phyloP scores from a whole-genome alignment of 2,113 vertebrate species.

The Festucalex cinctus region DNA sequence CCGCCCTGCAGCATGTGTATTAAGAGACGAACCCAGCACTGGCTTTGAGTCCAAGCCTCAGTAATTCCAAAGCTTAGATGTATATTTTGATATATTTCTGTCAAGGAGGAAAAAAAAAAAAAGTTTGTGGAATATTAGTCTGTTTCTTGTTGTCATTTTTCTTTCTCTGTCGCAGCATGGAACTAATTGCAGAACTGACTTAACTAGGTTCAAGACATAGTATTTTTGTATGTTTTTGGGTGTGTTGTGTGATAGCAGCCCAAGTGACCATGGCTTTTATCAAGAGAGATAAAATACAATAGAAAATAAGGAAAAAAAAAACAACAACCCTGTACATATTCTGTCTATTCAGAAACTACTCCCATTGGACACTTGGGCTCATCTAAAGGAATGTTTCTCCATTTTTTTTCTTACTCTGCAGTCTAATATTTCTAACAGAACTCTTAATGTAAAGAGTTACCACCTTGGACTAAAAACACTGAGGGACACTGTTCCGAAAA shows the following conservation, averaged over 20 bases:
- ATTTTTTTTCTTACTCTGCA: constrained; percentile 53
- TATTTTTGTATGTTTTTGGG: constrained; percentile 99
- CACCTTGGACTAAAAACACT: constrained; percentile 58
- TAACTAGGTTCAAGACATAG: constrained; percentile 97
- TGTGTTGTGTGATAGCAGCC: constrained; percentile 97
- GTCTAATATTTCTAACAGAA: constrained; percentile 54
- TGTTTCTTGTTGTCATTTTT: constrained; percentile 90
- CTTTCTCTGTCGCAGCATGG: constrained; percentile 96
- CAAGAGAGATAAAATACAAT: constrained; percentile 32
- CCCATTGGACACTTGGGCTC: constrained; percentile 74
- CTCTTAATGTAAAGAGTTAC: constrained; percentile 58
- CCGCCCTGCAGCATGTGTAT: constrained; percentile 94
- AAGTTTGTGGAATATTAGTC: constrained; percentile 38
- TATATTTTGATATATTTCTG: constrained; percentile 99
- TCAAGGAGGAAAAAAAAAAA: constrained; percentile 65
- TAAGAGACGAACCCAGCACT: constrained; percentile 98
- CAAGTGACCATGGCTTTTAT: constrained; percentile 79
- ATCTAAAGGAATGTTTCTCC: constrained; percentile 69
- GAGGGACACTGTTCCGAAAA: constrained; percentile 76
- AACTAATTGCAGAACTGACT: constrained; percentile 93
- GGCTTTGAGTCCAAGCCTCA: constrained; percentile 98
- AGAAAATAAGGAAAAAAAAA: constrained; percentile 18
- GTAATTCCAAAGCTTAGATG: constrained; percentile 99
- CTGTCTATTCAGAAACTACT: constrained; percentile 75
- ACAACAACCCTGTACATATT: constrained; percentile 84